Percentiles rank a stretch among this genome's conserved stretches.
Conservation (phyloP, 2,797 vertebrate species). For the Fistularia commersonii region DNA sequence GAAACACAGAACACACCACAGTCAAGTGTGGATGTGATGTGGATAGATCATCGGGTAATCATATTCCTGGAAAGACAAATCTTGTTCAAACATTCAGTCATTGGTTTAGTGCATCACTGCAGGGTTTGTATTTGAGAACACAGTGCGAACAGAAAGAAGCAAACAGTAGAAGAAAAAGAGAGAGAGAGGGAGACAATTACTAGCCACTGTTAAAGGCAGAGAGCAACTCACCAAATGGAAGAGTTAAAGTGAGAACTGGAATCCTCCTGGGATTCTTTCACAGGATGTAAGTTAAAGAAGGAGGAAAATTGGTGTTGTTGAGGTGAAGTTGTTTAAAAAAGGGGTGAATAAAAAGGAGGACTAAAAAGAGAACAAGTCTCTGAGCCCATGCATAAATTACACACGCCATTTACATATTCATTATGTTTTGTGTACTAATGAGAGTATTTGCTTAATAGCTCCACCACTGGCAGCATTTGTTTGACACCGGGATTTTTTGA, state of each 20-base stretch:
- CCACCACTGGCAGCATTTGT: slow-evolving; percentile 68
- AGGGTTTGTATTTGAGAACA: slow-evolving; percentile 54
- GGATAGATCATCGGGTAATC: slow-evolving; percentile 50
- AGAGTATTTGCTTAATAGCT: slow-evolving; percentile 76
- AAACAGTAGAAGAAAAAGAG: slow-evolving; percentile 33
- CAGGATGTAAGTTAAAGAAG: slow-evolving; percentile 44
- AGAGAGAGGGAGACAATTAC: slow-evolving; percentile 21
- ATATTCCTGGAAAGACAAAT: slow-evolving; percentile 61
- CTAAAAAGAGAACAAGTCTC: slow-evolving; percentile 57
- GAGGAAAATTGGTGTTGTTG: slow-evolving; percentile 39
- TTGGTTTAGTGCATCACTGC: slow-evolving; percentile 64
- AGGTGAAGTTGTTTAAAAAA: slow-evolving; percentile 47
- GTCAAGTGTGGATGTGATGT: slow-evolving; percentile 30
- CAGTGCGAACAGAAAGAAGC: slow-evolving; percentile 39
- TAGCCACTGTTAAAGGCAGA: slow-evolving; percentile 28
- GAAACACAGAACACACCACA: slow-evolving; percentile 26
- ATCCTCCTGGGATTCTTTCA: slow-evolving; percentile 40
- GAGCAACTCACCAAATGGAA: slow-evolving; percentile 25
- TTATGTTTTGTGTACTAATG: slow-evolving; percentile 80
- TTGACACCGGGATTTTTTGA: slow-evolving; percentile 66
- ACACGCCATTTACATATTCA: slow-evolving; percentile 79
- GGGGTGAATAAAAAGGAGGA: slow-evolving; percentile 57
- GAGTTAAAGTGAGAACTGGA: slow-evolving; percentile 26
- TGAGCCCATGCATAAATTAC: slow-evolving; percentile 73
- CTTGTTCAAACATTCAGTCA: slow-evolving; percentile 61